Evolutionary conservation across 2,113 vertebrate species (phyloP).

Genomic region (Aramus guarauna): DNA sequence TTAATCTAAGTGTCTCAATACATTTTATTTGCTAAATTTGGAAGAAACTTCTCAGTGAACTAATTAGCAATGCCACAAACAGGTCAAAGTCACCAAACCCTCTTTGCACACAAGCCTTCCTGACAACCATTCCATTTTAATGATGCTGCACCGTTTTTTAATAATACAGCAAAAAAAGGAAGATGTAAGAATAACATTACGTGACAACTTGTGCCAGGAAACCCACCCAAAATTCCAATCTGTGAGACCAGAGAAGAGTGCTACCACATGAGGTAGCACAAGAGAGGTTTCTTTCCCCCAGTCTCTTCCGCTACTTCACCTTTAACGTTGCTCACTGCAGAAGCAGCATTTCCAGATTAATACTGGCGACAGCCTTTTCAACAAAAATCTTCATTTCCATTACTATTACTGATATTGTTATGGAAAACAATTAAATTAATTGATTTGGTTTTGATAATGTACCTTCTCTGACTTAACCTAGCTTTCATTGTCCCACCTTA

Average conservation of each 20-base stretch:
- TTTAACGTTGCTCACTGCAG: not conserved
- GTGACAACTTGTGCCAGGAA: not conserved
- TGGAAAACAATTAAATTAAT: constrained; percentile 1
- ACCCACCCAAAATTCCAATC: not conserved
- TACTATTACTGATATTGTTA: not conserved
- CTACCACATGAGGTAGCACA: not conserved
- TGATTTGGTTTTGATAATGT: not conserved
- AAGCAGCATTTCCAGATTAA: not conserved
- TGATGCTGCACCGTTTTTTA: not conserved
- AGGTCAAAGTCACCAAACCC: not conserved
- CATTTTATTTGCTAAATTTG: not conserved
- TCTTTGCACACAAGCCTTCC: not conserved
- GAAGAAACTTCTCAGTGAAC: not conserved
- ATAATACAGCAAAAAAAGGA: not conserved
- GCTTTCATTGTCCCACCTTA: constrained; percentile 43
- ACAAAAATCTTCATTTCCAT: not conserved
- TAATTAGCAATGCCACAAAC: not conserved
- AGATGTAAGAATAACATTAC: fast-evolving
- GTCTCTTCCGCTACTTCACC: not conserved
- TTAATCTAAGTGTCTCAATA: not conserved
- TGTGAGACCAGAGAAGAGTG: not conserved
- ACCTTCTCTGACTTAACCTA: not conserved
- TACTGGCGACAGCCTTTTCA: not conserved
- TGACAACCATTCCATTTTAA: not conserved
- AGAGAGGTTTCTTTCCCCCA: not conserved